Evolutionary conservation across 2,888 invertebrate species (phyloP), one percentile per base, ranked within the genome.

Genomic region (Lypha dubia): DNA sequence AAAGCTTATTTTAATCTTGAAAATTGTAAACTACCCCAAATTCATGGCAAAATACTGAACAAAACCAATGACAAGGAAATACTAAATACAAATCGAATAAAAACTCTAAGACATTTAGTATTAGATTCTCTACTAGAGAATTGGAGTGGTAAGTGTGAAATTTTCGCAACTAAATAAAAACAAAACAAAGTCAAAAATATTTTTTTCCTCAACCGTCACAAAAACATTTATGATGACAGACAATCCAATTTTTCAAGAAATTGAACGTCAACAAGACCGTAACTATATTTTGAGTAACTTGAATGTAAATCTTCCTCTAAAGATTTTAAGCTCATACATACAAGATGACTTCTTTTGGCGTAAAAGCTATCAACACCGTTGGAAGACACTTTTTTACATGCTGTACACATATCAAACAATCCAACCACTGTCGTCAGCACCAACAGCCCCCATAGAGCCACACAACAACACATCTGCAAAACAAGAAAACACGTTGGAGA

Each of bases 331-430:
- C 86, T 73, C 86, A 17, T 88, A 91, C 87, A 92, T 92, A 41
- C 89, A 88, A 44, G 91, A 91, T 32, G 90, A 92, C 84, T 89
- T 89, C 87, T 92, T 92, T 85, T 92, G 92, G 92, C 89, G 88
- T 8, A 88, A 91, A 56, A 89, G 90, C 87, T 92, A 89, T 65
- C 89, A 87, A 63, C 88, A 89, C 67, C 91, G 91, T 58, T 92
- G 92, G 92, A 88, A 90, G 73, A 83, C 84, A 32, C 68, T 84
- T 38, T 79, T 83, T 71, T 75, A 85, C 24, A 74, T 49, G 79
- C 46, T 38, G 32, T 68, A 79, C 71, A 79, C 83, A 51, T 84
- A 86, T 73, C 86, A 68, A 58, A 62, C 79, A n/a, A n/a, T n/a
- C n/a, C 74, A 62, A 73, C 53, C 75, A 71, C 86, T 41, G 76